Conservation (phyloP, 1,140 invertebrate species). For the Microplitis demolitor region DNA sequence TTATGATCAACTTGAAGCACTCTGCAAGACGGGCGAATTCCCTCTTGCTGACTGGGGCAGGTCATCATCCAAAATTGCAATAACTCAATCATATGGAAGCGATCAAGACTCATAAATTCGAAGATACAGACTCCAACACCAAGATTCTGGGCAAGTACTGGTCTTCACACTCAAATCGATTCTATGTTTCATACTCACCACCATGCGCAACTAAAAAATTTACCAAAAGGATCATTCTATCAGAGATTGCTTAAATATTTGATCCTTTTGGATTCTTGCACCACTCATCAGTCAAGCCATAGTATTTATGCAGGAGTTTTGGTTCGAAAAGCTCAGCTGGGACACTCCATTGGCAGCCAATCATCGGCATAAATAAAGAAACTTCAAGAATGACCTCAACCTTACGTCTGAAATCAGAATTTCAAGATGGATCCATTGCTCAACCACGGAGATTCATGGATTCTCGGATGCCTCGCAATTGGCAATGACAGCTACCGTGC, state of each 20-base stretch:
- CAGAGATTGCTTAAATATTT: no score
- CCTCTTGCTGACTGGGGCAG: no score
- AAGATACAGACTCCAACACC: not conserved
- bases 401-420: not conserved
- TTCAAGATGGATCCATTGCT: conserved; percentile 27
- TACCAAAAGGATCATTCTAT: not conserved
- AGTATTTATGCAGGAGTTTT: no score
- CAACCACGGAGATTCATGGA: conserved; percentile 32
- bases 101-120: no score
- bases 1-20: no score
- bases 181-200: not conserved
- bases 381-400: not conserved
- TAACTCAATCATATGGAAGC: not conserved
- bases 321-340: no score
- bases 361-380: no score
- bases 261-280: no score
- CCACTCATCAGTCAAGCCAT: not conserved
- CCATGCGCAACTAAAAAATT: not conserved
- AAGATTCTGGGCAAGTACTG: conserved; percentile 3
- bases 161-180: not conserved
- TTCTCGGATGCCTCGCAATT: conserved; percentile 42
- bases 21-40: no score
- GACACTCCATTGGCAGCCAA: no score
- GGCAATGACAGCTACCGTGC: not conserved
- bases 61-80: no score